Evolutionary conservation across 2,888 invertebrate species (phyloP), one percentile per base, ranked within the genome.

Genomic region (Apomyelois bistriatella): DNA sequence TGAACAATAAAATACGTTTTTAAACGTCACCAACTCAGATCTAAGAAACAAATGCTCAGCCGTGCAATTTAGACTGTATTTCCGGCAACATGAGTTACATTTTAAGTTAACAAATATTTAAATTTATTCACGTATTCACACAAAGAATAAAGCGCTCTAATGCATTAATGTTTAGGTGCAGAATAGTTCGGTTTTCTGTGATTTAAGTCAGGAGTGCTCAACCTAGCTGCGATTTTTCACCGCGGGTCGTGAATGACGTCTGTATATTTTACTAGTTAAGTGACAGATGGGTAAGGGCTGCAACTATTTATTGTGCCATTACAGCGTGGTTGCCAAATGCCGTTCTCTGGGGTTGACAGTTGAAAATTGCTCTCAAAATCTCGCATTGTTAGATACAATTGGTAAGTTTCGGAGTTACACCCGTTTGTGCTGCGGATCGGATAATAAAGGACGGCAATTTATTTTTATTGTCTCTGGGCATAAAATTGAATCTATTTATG

Each of bases 71-170:
- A 79, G 85, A 87, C 89, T 88, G 87, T 89, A 89, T 89, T 82
- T 90, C 89, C 89, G 86, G 82, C 76, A 76, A 88, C 90, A 90
- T 86, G 89, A 80, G 90, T 89, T 84, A 89, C 90, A 90, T 90
- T 90, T 90, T 87, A 88, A 89, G 79, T 89, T 88, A 84, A 88
- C 90, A 88, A 88, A 89, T 84, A 87, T 87, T 90, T 88, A 85
- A 89, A 89, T 87, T 87, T 87, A 88, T 86, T 83, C 87, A 72
- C 66, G 59, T 64, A 53, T 51, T 52, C 47, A 46, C 43, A 60
- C 74, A 73, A 70, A 71, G 66, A 59, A 79, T 75, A 76, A 68
- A 75, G 58, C 57, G 78, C 85, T 70, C 61, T 83, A 76, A 62
- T 52, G 16, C 22, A 53, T 56, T 53, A 42, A 42, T 46, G 9